Base-by-base conservation (phyloP, 30 jellyfish, hydroid and myxozoan species). In the Mastigias papua region DNA sequence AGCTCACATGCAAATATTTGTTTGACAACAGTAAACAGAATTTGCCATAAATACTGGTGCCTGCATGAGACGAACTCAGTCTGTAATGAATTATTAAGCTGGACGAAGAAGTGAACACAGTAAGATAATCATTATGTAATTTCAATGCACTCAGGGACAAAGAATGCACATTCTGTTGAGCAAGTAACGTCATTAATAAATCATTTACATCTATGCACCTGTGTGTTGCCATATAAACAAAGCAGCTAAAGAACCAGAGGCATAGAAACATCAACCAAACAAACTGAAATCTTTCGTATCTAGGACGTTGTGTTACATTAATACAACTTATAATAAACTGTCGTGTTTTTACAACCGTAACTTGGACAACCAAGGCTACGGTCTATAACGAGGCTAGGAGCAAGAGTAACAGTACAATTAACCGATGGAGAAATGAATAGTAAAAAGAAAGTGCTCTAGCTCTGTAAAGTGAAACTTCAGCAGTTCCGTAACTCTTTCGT, bases 91-190 rank as follows among this genome's bases (percentile, higher is more conserved):
- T 80, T 23, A 80, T 80, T 80, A 32, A 80, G 69, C 32, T 19
- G 70, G 63, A n/a, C 9, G 57, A 78, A 63, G 37, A 80, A 80
- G 90, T 80, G 90, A 80, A 63, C 90, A 80, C 81, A 80, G 90
- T 51, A 33, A 48, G 75, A 33, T 19, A 22, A 78, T 31, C 81
- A 63, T 80, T 80, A 80, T 30, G 64, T 62, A 61, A 26, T 35
- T 48, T 66, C 34, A 34, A 72, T 72, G 83, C 83, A 72, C 22
- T 37, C 1, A 34, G 48, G 49, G 29, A 33, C 28, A 66, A 64
- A 80, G 81, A 80, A 65, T 60, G 74, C 72, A 66, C 81, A 63
- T 62, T 62, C 90, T 67, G 63, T 31, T 28, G 29, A 42, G 70
- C 86, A 30, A n/a, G 58, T 33, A 51, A 37, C 13, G 42, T 37